Evolutionary conservation across 2,888 invertebrate genomes (phyloP), one percentile per base, ranked within the genome.

Genomic region (Omphaloscelis lunosa): DNA sequence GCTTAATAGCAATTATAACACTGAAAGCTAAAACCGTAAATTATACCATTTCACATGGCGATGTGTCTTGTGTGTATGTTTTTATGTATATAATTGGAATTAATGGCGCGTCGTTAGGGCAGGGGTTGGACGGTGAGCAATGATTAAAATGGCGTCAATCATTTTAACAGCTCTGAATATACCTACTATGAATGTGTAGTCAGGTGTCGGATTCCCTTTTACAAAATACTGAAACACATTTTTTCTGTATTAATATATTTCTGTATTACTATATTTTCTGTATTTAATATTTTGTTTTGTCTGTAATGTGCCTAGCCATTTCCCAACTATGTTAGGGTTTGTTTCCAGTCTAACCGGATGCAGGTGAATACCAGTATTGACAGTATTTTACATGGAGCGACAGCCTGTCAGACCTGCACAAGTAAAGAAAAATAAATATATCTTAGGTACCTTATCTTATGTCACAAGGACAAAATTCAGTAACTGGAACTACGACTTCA

Each of bases 31-130:
- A 78, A 83, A 83, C 56, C 79, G 51, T 71, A 83, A 62, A 78
- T 80, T 71, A 66, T 51, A 48, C 6, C 29, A 59, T 73, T 63
- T 17, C 53, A 66, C 71, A 67, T 9, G 58, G 39, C n/a, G 15
- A 66, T 65, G 27, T 59, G 27, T 48, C 68, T 72, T 67, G 9
- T 68, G 23, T 69, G 48, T 77, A 20, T 67, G 72, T 72, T 71
- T 77, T 80, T 72, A n/a, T n/a, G 59, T 85, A 59, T 84, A 56
- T 85, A 81, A 85, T 77, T 82, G 39, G 17, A 82, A 83, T 77
- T 71, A 83, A 85, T 85, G 71, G 17, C 48, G 1, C 27, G 63
- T 85, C 77, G 56, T 81, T 81, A 75, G 34, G 34, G 45, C 45
- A 34, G 76, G 79, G 77, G 76, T 27, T 83, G 75, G 62, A 79